phyloP scores from a whole-genome alignment of 2,797 vertebrate species.

The Limnodromus scolopaceus region DNA sequence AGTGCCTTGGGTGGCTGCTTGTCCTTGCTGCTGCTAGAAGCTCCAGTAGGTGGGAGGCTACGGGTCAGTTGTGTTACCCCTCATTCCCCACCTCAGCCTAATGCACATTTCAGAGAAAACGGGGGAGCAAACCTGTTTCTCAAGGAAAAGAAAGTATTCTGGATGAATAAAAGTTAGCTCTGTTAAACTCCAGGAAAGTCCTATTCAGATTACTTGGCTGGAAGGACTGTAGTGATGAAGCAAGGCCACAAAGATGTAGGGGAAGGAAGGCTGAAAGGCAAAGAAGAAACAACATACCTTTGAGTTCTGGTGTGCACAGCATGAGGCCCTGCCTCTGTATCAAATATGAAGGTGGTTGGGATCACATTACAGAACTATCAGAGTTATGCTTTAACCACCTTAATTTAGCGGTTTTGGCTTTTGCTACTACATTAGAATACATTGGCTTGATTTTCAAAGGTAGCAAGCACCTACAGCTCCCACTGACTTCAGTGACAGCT shows the following conservation, averaged over 20 bases:
- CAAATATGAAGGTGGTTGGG: neutral
- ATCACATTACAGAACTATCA: constrained; percentile 2
- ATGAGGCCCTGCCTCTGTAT: neutral
- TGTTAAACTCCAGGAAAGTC: neutral
- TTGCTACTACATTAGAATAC: neutral
- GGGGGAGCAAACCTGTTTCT: neutral
- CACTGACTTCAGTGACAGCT: constrained; percentile 16
- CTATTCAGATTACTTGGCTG: neutral
- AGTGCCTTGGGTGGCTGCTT: neutral
- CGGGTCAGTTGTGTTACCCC: neutral
- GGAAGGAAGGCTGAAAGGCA: neutral
- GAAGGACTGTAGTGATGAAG: neutral
- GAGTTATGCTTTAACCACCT: constrained; percentile 2
- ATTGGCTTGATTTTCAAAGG: constrained; percentile 52
- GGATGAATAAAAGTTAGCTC: neutral
- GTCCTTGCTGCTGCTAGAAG: neutral
- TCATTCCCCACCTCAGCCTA: neutral
- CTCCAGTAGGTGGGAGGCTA: neutral
- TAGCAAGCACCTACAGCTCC: constrained; percentile 24
- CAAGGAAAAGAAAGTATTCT: neutral
- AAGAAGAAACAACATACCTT: neutral
- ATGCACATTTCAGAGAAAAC: neutral
- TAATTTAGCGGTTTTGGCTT: neutral
- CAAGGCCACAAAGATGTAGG: neutral
- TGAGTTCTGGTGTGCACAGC: neutral